A percentile compares a stretch with the other conserved stretches of the same genome.
phyloP scores from a whole-genome alignment of 2,888 invertebrate species.

The Actias luna region DNA sequence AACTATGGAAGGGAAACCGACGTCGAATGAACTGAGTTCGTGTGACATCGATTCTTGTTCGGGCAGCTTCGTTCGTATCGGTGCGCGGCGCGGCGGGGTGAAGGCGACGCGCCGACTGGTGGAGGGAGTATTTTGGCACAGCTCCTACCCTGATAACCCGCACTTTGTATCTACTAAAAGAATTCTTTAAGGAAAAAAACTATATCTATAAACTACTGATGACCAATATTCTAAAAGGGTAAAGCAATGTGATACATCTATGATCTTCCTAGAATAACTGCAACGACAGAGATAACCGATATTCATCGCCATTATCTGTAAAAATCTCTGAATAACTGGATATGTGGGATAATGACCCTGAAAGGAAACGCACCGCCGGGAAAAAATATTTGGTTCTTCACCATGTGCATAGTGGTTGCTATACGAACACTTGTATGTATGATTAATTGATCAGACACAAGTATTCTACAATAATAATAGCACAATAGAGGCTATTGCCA shows the following conservation, averaged over 20 bases:
- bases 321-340: too few species aligned
- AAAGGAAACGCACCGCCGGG: too few species aligned
- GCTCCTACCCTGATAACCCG: slow-evolving; percentile 31
- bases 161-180: slow-evolving; percentile 17
- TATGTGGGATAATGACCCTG: too few species aligned
- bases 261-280: neutral
- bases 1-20: slow-evolving; percentile 52
- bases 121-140: slow-evolving; percentile 40
- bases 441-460: too few species aligned
- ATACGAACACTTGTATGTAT: too few species aligned
- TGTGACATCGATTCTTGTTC: slow-evolving; percentile 73
- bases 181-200: neutral
- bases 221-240: neutral
- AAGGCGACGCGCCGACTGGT: slow-evolving; percentile 23
- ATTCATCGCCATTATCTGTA: too few species aligned
- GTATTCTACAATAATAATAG: too few species aligned
- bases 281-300: too few species aligned
- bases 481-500: too few species aligned
- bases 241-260: neutral
- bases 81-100: slow-evolving; percentile 61
- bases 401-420: too few species aligned
- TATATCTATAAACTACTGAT: neutral
- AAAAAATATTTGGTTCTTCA: too few species aligned
- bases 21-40: slow-evolving; percentile 52
- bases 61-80: slow-evolving; percentile 68